Evolutionary conservation across 2,888 invertebrate species (phyloP), one percentile per base, ranked within the genome.

Genomic region (Dilophus febrilis): DNA sequence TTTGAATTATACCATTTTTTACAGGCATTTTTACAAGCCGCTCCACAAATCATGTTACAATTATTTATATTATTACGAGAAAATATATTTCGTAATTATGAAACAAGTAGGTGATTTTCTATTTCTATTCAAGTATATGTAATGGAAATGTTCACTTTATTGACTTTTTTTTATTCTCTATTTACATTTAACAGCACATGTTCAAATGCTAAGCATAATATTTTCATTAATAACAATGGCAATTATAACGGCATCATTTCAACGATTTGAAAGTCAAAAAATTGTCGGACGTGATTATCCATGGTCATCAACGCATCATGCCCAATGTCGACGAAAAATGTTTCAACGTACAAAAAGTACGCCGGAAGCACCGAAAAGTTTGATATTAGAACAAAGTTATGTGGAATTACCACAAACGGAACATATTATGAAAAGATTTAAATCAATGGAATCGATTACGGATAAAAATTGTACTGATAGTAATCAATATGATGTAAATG

Each of bases 201-300:
- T 77, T 40, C 80, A 81, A 58, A 64, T 73, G 10, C 59, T 79
- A 4, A 75, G 77, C 50, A 67, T 83, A 42, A 52, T 76, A 2
- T 70, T 76, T 46, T 77, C 81, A 3, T 64, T 78, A 28, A 64
- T 77, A 19, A 70, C 78, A 51, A 66, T 83, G 64, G 74, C 83
- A 1, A 69, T 73, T 40, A 74, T 77, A 30, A 78, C 80, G 13
- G 72, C 77, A 19, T 64, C 72, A 18, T 84, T 77, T 52, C 77
- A 83, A 58, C 69, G 82, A 52, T 83, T 83, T 53, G 82, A 82
- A 59, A 74, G 81, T 47, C 82, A 84, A 59, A 77, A 79, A 50
- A 53, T 77, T 27, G 72, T 72, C 38, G 83, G 83, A 1, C 70
- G 74, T 35, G 70, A 68, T 51, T 77, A 82, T 56, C 83, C 83